Evolutionary conservation across 2,797 vertebrate species (phyloP).

Genomic region (Gadopsis bispinosus): DNA sequence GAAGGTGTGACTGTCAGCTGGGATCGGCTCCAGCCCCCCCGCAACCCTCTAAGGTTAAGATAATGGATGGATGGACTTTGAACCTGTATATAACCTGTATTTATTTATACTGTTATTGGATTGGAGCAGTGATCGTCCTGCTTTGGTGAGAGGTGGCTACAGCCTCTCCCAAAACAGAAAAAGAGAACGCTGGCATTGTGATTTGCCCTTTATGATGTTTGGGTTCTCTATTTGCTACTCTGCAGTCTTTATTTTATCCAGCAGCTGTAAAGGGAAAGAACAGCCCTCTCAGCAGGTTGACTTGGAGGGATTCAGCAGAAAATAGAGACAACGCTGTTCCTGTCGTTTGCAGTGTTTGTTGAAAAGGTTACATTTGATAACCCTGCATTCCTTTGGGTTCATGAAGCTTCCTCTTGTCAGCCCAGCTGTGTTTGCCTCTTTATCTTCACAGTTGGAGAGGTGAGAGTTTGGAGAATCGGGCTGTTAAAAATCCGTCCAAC

Average conservation of each 20-base stretch:
- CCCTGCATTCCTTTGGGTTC: constrained; percentile 26
- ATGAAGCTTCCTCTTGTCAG: constrained; percentile 37
- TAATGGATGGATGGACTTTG: too few relatives aligned
- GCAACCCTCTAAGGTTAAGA: too few relatives aligned
- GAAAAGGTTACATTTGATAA: constrained; percentile 40
- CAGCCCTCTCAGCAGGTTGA: constrained; percentile 7
- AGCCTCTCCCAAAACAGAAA: too few relatives aligned
- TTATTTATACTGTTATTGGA: too few relatives aligned
- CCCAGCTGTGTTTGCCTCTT: constrained; percentile 31
- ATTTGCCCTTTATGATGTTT: background rate
- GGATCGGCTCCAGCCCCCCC: too few relatives aligned
- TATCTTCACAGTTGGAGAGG: constrained; percentile 16
- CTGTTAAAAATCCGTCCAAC: constrained; percentile 25
- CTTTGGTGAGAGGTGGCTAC: too few relatives aligned
- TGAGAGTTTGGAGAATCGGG: background rate
- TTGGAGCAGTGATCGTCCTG: too few relatives aligned
- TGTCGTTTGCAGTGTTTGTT: background rate
- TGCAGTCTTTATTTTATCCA: constrained; percentile 15
- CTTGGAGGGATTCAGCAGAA: constrained; percentile 36
- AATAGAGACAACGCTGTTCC: constrained; percentile 17
- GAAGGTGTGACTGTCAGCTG: too few relatives aligned
- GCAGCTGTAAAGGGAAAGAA: constrained; percentile 13
- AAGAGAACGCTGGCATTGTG: background rate
- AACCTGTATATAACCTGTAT: too few relatives aligned
- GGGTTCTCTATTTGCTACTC: constrained; percentile 2